phyloP scores from a whole-genome alignment of 2,113 vertebrate species.

The Platycercus adscitus region DNA sequence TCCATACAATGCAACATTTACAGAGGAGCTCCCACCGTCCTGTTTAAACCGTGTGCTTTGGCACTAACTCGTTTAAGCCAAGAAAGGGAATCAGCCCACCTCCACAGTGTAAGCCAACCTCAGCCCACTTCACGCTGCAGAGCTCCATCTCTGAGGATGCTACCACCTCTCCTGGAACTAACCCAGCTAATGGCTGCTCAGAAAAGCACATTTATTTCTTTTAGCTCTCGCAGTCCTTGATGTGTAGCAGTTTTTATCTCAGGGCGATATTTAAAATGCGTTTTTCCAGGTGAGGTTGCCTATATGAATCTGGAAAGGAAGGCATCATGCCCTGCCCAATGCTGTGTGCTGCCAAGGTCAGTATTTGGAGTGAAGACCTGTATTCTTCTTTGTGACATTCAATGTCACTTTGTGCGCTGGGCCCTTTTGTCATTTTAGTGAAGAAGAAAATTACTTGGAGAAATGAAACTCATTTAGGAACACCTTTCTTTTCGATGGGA shows the following conservation, averaged over 20 bases:
- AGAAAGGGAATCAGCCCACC: background rate
- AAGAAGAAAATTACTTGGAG: background rate
- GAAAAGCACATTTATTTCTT: background rate
- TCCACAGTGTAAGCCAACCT: background rate
- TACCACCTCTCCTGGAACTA: background rate
- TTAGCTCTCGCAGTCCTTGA: background rate
- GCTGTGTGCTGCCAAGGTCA: background rate
- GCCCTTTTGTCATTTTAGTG: background rate
- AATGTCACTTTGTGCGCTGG: background rate
- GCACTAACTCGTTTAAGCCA: background rate
- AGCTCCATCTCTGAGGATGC: background rate
- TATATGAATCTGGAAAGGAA: conserved; percentile 6
- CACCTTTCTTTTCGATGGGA: background rate
- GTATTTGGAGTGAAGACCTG: background rate
- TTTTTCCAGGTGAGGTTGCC: background rate
- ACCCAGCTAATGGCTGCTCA: background rate
- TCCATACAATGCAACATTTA: conserved; percentile 19
- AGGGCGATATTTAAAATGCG: background rate
- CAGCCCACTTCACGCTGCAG: background rate
- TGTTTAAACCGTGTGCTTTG: background rate
- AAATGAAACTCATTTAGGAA: background rate
- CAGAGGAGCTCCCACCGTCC: background rate
- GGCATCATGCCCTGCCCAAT: background rate
- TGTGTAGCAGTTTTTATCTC: background rate
- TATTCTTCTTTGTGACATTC: background rate